phyloP scores from a whole-genome alignment of 92 coral and sea anemone genomes.

The Phenganax marumi region DNA sequence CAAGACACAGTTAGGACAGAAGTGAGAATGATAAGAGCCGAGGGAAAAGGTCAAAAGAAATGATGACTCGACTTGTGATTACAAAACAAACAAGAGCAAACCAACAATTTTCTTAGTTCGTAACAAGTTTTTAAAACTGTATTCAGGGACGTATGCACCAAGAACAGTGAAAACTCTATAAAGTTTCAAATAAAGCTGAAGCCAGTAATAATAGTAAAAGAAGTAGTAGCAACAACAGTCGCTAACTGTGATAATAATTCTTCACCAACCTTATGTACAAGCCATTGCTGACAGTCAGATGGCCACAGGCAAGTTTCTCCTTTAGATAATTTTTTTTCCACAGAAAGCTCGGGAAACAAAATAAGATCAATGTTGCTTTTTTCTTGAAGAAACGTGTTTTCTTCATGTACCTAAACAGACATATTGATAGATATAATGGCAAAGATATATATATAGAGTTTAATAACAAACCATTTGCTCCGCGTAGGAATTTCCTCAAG shows the following conservation, averaged over 20 bases:
- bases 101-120: too few species aligned
- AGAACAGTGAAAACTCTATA: too few species aligned
- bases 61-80: too few species aligned
- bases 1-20: background rate
- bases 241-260: background rate
- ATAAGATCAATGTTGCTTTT: constrained; percentile 67
- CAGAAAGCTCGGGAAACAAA: constrained; percentile 76
- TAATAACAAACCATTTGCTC: too few species aligned
- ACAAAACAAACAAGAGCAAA: too few species aligned
- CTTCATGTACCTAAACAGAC: constrained; percentile 64
- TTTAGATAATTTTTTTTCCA: constrained; percentile 66
- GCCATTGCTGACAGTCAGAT: constrained; percentile 84
- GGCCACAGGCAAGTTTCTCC: constrained; percentile 74
- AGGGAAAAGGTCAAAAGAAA: background rate
- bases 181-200: too few species aligned
- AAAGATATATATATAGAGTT: background rate
- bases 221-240: background rate
- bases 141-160: too few species aligned
- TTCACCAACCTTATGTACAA: constrained; percentile 67
- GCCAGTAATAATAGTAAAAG: too few species aligned
- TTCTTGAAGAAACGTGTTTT: constrained; percentile 75
- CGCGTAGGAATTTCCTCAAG: too few species aligned
- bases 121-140: too few species aligned
- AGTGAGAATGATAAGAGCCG: background rate
- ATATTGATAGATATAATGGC: background rate